Evolutionary conservation across 2,888 invertebrate species (phyloP).

Genomic region (Hermodice carunculata): DNA sequence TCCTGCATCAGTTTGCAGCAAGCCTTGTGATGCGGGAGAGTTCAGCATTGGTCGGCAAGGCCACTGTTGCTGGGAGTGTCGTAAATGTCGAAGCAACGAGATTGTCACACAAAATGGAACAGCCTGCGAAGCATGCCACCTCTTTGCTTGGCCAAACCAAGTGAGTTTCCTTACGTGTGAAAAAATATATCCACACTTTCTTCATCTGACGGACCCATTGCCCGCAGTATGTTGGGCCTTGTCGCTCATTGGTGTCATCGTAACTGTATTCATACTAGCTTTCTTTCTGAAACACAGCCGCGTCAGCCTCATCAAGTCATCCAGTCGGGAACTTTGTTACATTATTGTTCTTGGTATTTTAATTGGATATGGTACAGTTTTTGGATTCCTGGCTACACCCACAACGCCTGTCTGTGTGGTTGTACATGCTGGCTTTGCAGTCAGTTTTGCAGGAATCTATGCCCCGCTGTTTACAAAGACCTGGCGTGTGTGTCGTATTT

Average conservation of each 20-base stretch:
- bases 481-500: constrained; percentile 62
- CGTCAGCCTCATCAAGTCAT: constrained; percentile 60
- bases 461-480: constrained; percentile 60
- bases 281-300: constrained; percentile 37
- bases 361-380: constrained; percentile 51
- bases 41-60: constrained; percentile 53
- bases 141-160: constrained; percentile 39
- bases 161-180: constrained; percentile 26
- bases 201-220: constrained; percentile 35
- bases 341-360: constrained; percentile 56
- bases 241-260: constrained; percentile 31
- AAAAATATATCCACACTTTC: constrained; percentile 16
- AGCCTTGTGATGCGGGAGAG: constrained; percentile 43
- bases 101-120: constrained; percentile 48
- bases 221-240: constrained; percentile 27
- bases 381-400: constrained; percentile 54
- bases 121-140: constrained; percentile 49
- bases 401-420: constrained; percentile 48
- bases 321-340: constrained; percentile 58
- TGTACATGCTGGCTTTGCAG: constrained; percentile 56
- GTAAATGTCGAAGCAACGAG: constrained; percentile 53
- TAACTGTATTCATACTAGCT: constrained; percentile 37
- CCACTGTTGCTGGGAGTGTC: constrained; percentile 60
- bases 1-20: no score
- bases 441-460: constrained; percentile 60